Evolutionary conservation across 53 echinoderm and acorn worm species (phyloP).

Genomic region (Antedon mediterranea): DNA sequence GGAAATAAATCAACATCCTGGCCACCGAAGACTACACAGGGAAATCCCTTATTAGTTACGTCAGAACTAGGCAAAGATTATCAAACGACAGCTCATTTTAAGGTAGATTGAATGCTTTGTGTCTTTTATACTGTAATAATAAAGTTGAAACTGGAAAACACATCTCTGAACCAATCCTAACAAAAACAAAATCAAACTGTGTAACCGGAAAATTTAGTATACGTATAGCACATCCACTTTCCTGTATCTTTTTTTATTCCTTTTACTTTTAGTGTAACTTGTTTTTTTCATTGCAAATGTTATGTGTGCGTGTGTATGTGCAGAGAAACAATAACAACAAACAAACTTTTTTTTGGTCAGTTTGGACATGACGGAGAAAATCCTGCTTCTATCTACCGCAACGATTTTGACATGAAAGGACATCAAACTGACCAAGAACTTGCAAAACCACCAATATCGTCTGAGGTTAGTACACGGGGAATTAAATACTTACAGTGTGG

Average conservation of each 20-base stretch:
- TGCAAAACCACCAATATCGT: constrained; percentile 44
- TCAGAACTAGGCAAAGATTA: constrained; percentile 55
- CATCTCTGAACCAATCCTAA: too few relatives aligned
- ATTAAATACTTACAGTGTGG: too few relatives aligned
- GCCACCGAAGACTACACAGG: neutral
- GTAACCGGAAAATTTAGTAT: too few relatives aligned
- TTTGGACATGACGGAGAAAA: constrained; percentile 72
- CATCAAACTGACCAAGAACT: constrained; percentile 21
- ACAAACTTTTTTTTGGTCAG: constrained; percentile 8
- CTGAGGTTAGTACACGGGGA: constrained; percentile 58
- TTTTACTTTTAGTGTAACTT: too few relatives aligned
- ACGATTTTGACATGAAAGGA: constrained; percentile 49
- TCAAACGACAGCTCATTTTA: constrained; percentile 82
- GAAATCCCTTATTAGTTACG: constrained; percentile 33
- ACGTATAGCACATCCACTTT: too few relatives aligned
- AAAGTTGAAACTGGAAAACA: too few relatives aligned
- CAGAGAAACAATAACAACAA: too few relatives aligned
- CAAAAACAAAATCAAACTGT: too few relatives aligned
- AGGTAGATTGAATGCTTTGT: constrained; percentile 33
- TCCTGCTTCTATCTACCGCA: constrained; percentile 58
- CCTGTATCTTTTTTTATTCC: too few relatives aligned
- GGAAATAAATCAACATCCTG: neutral
- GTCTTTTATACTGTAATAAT: too few relatives aligned
- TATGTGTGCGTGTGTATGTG: too few relatives aligned
- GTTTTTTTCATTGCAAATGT: too few relatives aligned